These are phyloP conservation scores for Pilophorus perplexus DNA, from an alignment of 2,888 invertebrate genomes.

Conservation along the genomic window DNA sequence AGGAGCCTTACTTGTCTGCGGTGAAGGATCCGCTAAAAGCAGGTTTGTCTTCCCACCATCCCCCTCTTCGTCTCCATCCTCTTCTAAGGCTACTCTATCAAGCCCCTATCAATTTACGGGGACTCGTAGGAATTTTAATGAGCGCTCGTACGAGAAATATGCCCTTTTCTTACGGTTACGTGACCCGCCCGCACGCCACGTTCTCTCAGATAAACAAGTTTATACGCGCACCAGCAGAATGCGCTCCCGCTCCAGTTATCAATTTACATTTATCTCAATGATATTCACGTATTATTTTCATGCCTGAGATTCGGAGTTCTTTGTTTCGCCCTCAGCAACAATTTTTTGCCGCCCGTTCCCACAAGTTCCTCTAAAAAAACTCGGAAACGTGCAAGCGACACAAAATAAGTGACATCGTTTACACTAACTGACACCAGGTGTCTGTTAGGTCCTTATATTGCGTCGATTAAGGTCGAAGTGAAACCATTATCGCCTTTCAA, in stretches of 20 bases:
- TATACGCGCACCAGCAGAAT: slow-evolving; percentile 27
- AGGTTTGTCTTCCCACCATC: background rate
- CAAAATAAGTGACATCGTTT: no score
- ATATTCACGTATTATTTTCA: slow-evolving; percentile 34
- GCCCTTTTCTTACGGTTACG: slow-evolving; percentile 39
- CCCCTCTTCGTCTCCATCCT: background rate
- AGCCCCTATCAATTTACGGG: slow-evolving; percentile 39
- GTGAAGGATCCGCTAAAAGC: background rate
- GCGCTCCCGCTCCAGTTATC: slow-evolving; percentile 35
- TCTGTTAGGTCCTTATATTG: no score
- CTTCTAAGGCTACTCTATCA: slow-evolving; percentile 28
- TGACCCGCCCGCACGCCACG: slow-evolving; percentile 35
- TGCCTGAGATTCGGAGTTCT: slow-evolving; percentile 21
- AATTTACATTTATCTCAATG: slow-evolving; percentile 34
- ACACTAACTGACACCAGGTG: no score
- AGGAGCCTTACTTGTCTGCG: no score
- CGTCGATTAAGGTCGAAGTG: no score
- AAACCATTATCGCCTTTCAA: no score
- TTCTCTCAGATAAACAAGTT: slow-evolving; percentile 37
- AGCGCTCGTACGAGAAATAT: slow-evolving; percentile 39
- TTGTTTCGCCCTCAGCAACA: slow-evolving; percentile 3
- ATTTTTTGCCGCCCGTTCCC: no score
- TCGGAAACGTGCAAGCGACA: no score
- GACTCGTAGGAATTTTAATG: slow-evolving; percentile 39
- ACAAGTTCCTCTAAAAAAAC: no score